These are phyloP conservation scores for Nemurella pictetii DNA, from an alignment of 2,888 invertebrate genomes.

Conservation along the genomic window DNA sequence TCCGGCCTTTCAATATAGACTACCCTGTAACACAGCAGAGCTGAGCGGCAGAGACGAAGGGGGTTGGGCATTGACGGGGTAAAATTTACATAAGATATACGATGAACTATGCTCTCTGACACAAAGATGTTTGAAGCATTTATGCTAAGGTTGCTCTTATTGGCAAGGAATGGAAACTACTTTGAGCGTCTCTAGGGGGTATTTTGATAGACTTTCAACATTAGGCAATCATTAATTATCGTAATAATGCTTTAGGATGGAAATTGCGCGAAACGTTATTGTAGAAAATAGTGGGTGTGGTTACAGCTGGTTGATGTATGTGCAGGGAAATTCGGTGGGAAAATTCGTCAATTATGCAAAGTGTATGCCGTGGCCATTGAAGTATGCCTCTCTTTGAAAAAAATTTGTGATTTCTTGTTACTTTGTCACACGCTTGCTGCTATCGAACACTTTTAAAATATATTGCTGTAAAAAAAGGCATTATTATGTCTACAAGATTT, in stretches of 20 bases:
- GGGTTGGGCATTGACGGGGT: neutral
- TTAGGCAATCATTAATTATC: neutral
- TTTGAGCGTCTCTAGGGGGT: conserved; percentile 2
- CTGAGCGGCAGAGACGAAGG: neutral
- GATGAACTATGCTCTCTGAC: neutral
- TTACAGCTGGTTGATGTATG: neutral
- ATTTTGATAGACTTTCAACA: conserved; percentile 5
- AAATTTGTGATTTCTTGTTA: too few species aligned
- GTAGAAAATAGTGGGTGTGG: neutral
- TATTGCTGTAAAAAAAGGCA: neutral
- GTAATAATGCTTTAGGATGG: neutral
- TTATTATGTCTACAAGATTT: neutral
- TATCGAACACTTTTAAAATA: neutral
- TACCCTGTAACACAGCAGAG: neutral
- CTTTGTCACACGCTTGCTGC: too few species aligned
- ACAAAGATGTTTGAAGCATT: neutral
- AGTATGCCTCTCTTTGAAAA: too few species aligned
- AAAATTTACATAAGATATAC: neutral
- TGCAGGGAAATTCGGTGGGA: too few species aligned
- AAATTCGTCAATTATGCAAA: too few species aligned
- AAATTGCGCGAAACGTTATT: neutral
- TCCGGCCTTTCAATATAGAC: conserved; percentile 5
- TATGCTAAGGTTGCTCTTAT: conserved; percentile 6
- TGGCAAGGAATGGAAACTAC: conserved; percentile 7
- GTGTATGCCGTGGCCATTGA: too few species aligned